A percentile compares a stretch with the other conserved stretches of the same genome.
These are phyloP conservation scores for Macroramphosus scolopax DNA, from an alignment of 2,797 vertebrate genomes.

Conservation along the genomic window DNA sequence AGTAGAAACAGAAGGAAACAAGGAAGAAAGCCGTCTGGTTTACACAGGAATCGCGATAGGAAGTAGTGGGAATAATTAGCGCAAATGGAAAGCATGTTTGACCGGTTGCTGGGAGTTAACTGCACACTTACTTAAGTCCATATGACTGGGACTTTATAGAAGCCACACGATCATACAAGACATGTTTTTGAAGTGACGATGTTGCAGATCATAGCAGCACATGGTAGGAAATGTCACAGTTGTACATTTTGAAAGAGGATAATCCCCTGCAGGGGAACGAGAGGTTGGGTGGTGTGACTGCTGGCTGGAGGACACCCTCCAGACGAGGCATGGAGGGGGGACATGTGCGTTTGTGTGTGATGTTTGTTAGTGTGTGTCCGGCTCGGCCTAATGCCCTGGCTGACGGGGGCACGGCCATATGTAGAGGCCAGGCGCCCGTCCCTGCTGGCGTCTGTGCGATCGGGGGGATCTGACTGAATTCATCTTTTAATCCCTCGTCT, in stretches of 20 bases:
- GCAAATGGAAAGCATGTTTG: conserved; percentile 18
- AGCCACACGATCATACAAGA: conserved; percentile 22
- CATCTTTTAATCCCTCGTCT: conserved; percentile 56
- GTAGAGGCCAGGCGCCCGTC: conserved; percentile 39
- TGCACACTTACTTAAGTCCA: conserved; percentile 8
- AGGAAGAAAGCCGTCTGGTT: conserved; percentile 6
- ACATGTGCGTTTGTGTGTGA: conserved; percentile 18
- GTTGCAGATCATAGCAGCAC: conserved; percentile 28
- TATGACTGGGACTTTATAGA: conserved; percentile 14
- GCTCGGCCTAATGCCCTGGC: conserved; percentile 24
- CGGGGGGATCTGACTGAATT: too few species aligned
- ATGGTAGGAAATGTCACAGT: conserved; percentile 35
- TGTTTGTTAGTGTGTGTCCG: conserved; percentile 26
- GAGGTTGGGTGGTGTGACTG: conserved; percentile 28
- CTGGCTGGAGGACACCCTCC: conserved; percentile 36
- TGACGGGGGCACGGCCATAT: conserved; percentile 51
- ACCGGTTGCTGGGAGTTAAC: conserved; percentile 5
- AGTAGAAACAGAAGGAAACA: conserved; percentile 16
- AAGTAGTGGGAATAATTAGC: conserved; percentile 11
- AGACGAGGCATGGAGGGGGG: conserved; percentile 24
- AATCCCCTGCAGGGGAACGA: conserved; percentile 39
- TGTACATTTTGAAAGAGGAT: conserved; percentile 53
- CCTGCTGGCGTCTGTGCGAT: conserved; percentile 42
- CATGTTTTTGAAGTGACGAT: conserved; percentile 26
- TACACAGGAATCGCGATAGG: background rate